These are phyloP conservation scores for Ochotona princeps DNA, from an alignment of 2,113 vertebrate species.

Conservation along the genomic window DNA sequence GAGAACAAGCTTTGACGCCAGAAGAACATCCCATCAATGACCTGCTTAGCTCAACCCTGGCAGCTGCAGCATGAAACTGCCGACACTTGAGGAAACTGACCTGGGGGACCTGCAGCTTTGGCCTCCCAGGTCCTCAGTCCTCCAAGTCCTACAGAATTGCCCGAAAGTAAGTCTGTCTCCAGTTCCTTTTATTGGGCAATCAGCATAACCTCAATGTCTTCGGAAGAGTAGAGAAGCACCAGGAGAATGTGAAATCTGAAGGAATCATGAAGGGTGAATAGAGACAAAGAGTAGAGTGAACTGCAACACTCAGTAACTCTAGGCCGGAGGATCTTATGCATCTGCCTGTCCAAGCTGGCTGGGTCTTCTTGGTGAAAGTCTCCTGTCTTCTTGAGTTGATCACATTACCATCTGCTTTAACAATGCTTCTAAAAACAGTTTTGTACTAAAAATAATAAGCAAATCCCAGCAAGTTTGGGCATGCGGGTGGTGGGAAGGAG, in stretches of 20 bases:
- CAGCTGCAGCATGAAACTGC: neutral
- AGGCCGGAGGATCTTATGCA: neutral
- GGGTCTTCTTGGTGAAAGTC: neutral
- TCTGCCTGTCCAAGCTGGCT: neutral
- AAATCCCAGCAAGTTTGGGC: conserved; percentile 54
- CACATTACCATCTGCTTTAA: conserved; percentile 57
- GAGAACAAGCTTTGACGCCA: neutral
- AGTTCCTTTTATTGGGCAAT: neutral
- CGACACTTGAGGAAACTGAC: neutral
- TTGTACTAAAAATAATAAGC: conserved; percentile 55
- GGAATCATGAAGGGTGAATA: neutral
- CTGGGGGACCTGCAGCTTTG: neutral
- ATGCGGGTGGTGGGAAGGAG: conserved; percentile 18
- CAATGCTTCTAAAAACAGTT: conserved; percentile 49
- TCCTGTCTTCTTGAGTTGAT: conserved; percentile 31
- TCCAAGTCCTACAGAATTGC: neutral
- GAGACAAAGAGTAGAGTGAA: neutral
- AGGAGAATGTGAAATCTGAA: neutral
- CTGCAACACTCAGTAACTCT: neutral
- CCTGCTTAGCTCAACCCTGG: neutral
- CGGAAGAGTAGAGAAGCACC: neutral
- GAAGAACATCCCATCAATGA: neutral
- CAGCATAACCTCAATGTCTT: neutral
- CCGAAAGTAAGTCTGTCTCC: neutral
- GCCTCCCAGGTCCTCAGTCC: neutral